phyloP scores from a whole-genome alignment of 2,797 vertebrate genomes.

The Aldrovandia affinis region DNA sequence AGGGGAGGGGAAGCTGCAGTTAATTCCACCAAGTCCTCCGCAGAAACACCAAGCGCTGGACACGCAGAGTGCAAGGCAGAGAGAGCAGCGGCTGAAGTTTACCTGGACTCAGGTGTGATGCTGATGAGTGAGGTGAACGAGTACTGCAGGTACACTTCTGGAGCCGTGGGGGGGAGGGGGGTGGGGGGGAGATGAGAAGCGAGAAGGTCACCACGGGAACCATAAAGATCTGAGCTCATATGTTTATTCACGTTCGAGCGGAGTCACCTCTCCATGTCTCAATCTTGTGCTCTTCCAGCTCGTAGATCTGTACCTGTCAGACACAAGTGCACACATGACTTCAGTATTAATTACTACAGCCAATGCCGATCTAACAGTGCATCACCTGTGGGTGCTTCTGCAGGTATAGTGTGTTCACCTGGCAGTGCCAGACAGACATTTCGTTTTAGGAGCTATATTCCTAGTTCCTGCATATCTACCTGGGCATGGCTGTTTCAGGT shows the following conservation, averaged over 20 bases:
- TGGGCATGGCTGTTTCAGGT: neutral
- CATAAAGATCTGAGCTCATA: constrained; percentile 8
- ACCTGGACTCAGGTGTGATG: constrained; percentile 97
- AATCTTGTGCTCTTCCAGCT: constrained; percentile 95
- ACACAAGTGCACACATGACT: constrained; percentile 36
- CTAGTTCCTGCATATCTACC: neutral
- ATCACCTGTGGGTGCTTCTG: neutral
- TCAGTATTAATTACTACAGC: neutral
- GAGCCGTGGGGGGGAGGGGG: constrained; percentile 33
- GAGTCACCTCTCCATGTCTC: constrained; percentile 94
- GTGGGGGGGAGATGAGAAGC: constrained; percentile 48
- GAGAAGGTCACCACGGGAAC: constrained; percentile 39
- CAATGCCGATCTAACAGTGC: too few relatives aligned
- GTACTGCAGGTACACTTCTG: constrained; percentile 94
- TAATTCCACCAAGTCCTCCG: neutral
- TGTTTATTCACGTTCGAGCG: neutral
- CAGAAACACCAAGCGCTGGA: neutral
- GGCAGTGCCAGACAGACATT: too few relatives aligned
- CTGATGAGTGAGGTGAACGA: constrained; percentile 93
- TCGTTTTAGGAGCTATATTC: too few relatives aligned
- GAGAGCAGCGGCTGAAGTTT: constrained; percentile 41
- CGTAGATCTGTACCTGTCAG: constrained; percentile 93
- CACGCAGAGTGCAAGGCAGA: neutral
- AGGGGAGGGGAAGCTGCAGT: neutral
- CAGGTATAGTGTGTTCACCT: neutral